Base-by-base conservation (phyloP, 2,888 invertebrate species). In the Acronicta alni region DNA sequence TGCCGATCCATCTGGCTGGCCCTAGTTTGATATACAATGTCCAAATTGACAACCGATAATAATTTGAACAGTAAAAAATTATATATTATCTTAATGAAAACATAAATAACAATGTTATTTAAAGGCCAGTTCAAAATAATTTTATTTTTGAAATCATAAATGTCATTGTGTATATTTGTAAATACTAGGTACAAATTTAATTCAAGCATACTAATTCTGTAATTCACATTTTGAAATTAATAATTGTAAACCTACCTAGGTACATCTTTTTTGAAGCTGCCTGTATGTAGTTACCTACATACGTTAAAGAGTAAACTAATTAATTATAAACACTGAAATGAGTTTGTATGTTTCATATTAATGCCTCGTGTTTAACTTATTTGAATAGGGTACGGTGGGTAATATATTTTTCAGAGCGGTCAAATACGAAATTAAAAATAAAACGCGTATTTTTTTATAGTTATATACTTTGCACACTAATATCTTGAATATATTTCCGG, bases 251-350 rank as follows among this genome's bases (percentile, higher is more conserved):
- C 10, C 30, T 32, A 12, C 32, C n/a, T n/a, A n/a, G n/a, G n/a
- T n/a, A n/a, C n/a, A n/a, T n/a, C n/a, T n/a, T 32, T 12, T 32
- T 32, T 32, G 30, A 30, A 1, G 30, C 10, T 1, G 9, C 0
- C 0, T 32, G 32, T 32, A 26, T 4, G 23, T 23, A 23, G 5
- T 10, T 30, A 30, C 26, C 7, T 32, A 32, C 14, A 5, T 35
- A 32, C 4, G 32, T 35, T n/a, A n/a, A n/a, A 2, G 35, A 2
- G 35, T 6, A 35, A 41, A 42, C 20, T 23, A 42, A 42, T 42
- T 26, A 44, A 44, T 26, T 44, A 44, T 16, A 16, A 44, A 26
- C 14, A 12, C 16, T 15, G 15, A 44, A 26, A 44, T 44, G 26
- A 44, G 23, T 44, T 12, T 15, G 26, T 26, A 5, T 23, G 43